Percentiles rank a stretch among this genome's conserved stretches.
phyloP scores from a whole-genome alignment of 1,140 invertebrate species.

The Lepidurus apus region DNA sequence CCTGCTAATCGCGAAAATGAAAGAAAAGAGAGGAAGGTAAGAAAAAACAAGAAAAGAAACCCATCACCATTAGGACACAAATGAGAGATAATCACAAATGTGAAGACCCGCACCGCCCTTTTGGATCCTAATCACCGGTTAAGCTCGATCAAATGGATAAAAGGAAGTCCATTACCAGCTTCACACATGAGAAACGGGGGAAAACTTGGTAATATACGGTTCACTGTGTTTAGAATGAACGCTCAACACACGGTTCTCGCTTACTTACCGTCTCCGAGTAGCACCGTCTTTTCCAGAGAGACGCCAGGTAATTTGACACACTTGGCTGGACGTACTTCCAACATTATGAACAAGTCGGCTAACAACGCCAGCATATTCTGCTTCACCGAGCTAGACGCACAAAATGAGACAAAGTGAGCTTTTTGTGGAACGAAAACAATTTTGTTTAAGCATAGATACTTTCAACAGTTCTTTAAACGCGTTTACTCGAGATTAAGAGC shows the following conservation, averaged over 20 bases:
- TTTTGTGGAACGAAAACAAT: too few relatives aligned
- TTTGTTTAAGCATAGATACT: too few relatives aligned
- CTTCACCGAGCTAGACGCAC: slow-evolving; percentile 68
- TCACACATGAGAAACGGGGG: not conserved
- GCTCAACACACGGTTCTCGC: too few relatives aligned
- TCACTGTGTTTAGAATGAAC: too few relatives aligned
- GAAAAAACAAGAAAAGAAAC: not conserved
- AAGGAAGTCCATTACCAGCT: not conserved
- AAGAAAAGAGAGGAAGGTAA: not conserved
- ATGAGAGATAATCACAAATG: not conserved
- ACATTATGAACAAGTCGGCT: slow-evolving; percentile 89
- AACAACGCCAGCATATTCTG: slow-evolving; percentile 90
- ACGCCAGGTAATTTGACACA: slow-evolving; percentile 71
- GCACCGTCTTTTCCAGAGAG: slow-evolving; percentile 6
- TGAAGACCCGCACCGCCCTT: not conserved
- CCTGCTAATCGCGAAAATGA: slow-evolving; percentile 32
- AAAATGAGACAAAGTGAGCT: slow-evolving; percentile 34
- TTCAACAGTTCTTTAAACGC: too few relatives aligned
- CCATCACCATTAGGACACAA: not conserved
- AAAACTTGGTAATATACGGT: not conserved
- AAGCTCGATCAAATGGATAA: not conserved
- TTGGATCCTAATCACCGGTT: not conserved
- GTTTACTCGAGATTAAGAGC: too few relatives aligned
- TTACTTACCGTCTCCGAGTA: not conserved
- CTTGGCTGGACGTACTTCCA: slow-evolving; percentile 88